Conservation (phyloP, 2,113 vertebrate genomes). For the Mobula hypostoma region DNA sequence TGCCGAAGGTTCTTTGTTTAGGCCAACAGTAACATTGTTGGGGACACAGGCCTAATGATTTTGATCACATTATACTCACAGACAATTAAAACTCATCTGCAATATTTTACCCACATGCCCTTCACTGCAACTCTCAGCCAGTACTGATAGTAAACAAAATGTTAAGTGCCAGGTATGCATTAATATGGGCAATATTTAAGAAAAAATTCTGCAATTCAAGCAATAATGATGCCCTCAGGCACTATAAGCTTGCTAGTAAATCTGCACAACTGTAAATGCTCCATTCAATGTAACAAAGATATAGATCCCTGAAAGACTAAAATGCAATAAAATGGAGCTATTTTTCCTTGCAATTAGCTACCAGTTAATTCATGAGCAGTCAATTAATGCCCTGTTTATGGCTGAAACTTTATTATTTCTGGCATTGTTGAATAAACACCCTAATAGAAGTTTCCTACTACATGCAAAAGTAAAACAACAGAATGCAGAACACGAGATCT, state of each 20-base stretch:
- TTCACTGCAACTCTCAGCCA: not conserved
- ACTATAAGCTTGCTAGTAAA: not conserved
- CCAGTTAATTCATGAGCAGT: not conserved
- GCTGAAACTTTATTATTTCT: not conserved
- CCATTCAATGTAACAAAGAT: not conserved
- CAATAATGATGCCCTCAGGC: not conserved
- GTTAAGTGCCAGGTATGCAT: not conserved
- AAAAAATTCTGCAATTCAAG: conserved; percentile 3
- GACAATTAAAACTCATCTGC: not conserved
- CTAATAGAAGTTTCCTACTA: not conserved
- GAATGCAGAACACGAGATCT: not conserved
- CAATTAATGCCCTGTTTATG: not conserved
- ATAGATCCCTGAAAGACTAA: not conserved
- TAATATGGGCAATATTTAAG: conserved; percentile 3
- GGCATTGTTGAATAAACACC: not conserved
- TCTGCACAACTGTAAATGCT: too few relatives aligned
- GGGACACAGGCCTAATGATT: not conserved
- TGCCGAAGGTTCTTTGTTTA: not conserved
- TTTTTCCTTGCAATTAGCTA: not conserved
- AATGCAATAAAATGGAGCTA: not conserved
- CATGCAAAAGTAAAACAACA: not conserved
- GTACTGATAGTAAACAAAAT: not conserved
- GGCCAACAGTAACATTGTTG: not conserved
- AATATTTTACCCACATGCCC: not conserved
- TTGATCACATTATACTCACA: not conserved